Conservation (phyloP, 2,797 vertebrate genomes). For the Takifugu ocellatus region DNA sequence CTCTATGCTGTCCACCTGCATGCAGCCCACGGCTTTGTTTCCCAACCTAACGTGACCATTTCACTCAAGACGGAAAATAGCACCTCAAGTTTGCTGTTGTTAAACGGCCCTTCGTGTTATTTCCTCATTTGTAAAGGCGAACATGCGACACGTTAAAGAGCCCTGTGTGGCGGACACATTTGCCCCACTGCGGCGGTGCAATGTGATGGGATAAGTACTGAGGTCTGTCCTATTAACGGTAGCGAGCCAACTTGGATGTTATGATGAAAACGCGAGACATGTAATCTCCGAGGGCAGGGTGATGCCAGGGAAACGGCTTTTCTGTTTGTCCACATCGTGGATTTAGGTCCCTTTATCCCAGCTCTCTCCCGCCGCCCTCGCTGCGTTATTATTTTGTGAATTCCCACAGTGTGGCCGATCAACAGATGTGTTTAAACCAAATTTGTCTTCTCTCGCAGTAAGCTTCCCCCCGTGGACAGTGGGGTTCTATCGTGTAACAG, state of each 20-base stretch:
- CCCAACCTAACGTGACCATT: conserved; percentile 19
- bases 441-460: conserved; percentile 26
- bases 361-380: conserved; percentile 40
- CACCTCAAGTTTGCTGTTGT: conserved; percentile 2
- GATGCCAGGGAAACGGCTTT: conserved; percentile 65
- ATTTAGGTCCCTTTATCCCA: conserved; percentile 59
- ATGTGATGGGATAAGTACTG: conserved; percentile 40
- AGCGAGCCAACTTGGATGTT: conserved; percentile 61
- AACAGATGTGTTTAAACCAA: conserved; percentile 61
- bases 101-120: conserved; percentile 2
- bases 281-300: conserved; percentile 54
- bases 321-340: conserved; percentile 47
- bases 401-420: conserved; percentile 63
- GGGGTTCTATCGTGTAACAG: conserved; percentile 33
- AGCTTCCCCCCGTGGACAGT: conserved; percentile 3
- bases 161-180: conserved; percentile 25
- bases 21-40: conserved; percentile 29
- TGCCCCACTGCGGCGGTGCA: conserved; percentile 13
- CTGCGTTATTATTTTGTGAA: conserved; percentile 52
- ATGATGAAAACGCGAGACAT: conserved; percentile 58
- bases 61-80: conserved; percentile 25
- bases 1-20: conserved; percentile 51
- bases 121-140: conserved; percentile 3
- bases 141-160: not conserved
- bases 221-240: conserved; percentile 56